Evolutionary conservation across 1,140 invertebrate species (phyloP).

Genomic region (Drosophila bocqueti): DNA sequence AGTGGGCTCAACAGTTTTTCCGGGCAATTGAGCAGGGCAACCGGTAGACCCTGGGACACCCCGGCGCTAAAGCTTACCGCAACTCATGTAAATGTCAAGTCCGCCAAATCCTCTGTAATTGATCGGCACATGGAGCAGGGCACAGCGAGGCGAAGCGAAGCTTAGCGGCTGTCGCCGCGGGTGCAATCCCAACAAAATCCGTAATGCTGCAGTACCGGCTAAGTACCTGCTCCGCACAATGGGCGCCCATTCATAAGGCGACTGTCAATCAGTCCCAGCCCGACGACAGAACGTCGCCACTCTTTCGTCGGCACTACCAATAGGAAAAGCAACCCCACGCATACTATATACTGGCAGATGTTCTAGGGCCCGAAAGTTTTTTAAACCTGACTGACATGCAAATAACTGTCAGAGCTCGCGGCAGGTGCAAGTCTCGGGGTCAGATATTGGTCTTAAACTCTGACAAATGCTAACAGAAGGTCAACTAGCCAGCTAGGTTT

Average conservation of each 20-base stretch:
- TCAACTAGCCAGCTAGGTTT: constrained; percentile 51
- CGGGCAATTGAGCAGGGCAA: constrained; percentile 69
- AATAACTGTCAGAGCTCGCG: constrained; percentile 61
- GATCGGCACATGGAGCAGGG: constrained; percentile 66
- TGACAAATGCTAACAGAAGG: constrained; percentile 75
- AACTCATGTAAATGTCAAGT: constrained; percentile 80
- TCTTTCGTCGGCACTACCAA: neutral
- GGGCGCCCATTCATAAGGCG: constrained; percentile 75
- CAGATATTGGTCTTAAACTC: constrained; percentile 38
- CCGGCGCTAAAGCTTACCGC: constrained; percentile 67
- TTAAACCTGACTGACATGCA: constrained; percentile 68
- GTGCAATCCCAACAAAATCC: constrained; percentile 73
- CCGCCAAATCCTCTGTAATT: constrained; percentile 74
- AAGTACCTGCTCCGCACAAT: constrained; percentile 78
- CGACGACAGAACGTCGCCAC: constrained; percentile 34
- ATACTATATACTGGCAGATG: constrained; percentile 71
- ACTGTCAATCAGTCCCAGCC: constrained; percentile 68
- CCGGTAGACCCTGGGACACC: constrained; percentile 29
- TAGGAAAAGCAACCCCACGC: constrained; percentile 35
- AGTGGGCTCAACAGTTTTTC: constrained; percentile 79
- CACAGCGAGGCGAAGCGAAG: constrained; percentile 49
- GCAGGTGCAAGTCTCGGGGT: constrained; percentile 63
- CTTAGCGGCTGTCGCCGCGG: constrained; percentile 79
- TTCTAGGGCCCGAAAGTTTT: constrained; percentile 60
- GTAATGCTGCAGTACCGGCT: constrained; percentile 50